Evolutionary conservation across 2,113 vertebrate species (phyloP).

Genomic region (Stigmatopora argus): DNA sequence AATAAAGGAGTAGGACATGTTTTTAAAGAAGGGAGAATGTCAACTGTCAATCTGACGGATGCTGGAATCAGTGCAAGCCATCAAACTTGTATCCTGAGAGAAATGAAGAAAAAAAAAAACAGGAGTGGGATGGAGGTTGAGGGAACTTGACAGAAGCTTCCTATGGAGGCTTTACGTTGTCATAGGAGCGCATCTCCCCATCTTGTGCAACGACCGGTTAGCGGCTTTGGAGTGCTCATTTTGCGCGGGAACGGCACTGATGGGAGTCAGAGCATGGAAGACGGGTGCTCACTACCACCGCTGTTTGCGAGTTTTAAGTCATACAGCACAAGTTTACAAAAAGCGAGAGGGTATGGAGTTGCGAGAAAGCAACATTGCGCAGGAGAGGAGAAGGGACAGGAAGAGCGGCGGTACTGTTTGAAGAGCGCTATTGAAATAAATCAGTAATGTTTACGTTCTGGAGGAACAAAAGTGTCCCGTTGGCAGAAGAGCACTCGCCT

Average conservation of each 20-base stretch:
- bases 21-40: slow-evolving; percentile 74
- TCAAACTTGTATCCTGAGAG: slow-evolving; percentile 56
- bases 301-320: slow-evolving; percentile 48
- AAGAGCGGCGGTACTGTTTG: slow-evolving; percentile 55
- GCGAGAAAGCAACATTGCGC: slow-evolving; percentile 43
- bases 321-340: slow-evolving; percentile 55
- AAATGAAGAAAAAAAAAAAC: slow-evolving; percentile 31
- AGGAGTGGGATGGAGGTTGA: slow-evolving; percentile 5
- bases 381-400: slow-evolving; percentile 37
- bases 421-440: slow-evolving; percentile 71
- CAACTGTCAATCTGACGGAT: slow-evolving; percentile 74
- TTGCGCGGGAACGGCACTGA: slow-evolving; percentile 16
- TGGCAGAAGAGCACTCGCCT: slow-evolving; percentile 67
- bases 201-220: slow-evolving; percentile 15
- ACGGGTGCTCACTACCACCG: slow-evolving; percentile 13
- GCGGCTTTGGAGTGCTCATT: slow-evolving; percentile 18
- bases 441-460: slow-evolving; percentile 70
- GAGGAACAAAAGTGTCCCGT: slow-evolving; percentile 71
- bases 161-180: slow-evolving; percentile 33
- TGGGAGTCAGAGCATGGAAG: slow-evolving; percentile 8
- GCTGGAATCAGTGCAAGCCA: slow-evolving; percentile 64
- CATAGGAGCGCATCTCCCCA: slow-evolving; percentile 39
- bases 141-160: slow-evolving; percentile 25
- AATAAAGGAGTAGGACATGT: slow-evolving; percentile 61
- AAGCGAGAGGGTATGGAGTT: slow-evolving; percentile 44